A percentile compares a stretch with the other conserved stretches of the same genome.
phyloP scores from a whole-genome alignment of 2,888 invertebrate species.

The Acleris sparsana region DNA sequence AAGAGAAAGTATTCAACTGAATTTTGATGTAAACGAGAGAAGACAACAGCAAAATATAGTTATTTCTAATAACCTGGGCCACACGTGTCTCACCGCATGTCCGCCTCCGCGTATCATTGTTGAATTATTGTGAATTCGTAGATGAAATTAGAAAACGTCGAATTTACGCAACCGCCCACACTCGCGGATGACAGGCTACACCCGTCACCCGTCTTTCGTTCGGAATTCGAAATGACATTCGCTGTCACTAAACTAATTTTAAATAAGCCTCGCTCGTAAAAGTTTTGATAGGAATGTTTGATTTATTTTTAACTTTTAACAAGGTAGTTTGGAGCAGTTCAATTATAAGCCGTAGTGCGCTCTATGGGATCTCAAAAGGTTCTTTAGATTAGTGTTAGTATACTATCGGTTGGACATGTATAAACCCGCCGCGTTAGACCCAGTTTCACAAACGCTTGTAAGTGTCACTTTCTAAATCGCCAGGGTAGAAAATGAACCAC shows the following conservation, averaged over 20 bases:
- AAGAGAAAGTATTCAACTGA: conserved; percentile 18
- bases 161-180: conserved; percentile 27
- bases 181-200: conserved; percentile 25
- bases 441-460: too few species aligned
- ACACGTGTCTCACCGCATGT: conserved; percentile 33
- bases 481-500: too few species aligned
- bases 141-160: conserved; percentile 16
- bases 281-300: conserved; percentile 19
- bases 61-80: conserved; percentile 37
- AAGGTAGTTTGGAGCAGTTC: neutral
- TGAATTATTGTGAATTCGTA: conserved; percentile 20
- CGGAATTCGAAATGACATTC: conserved; percentile 38
- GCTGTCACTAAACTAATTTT: conserved; percentile 1
- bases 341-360: too few species aligned
- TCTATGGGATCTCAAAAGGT: too few species aligned
- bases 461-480: too few species aligned
- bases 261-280: conserved; percentile 11
- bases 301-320: neutral
- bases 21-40: neutral
- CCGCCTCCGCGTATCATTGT: conserved; percentile 41
- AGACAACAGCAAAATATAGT: neutral
- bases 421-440: too few species aligned
- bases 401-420: too few species aligned
- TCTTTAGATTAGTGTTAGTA: too few species aligned
- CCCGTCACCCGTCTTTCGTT: conserved; percentile 33